Evolutionary conservation across 92 coral and sea anemone genomes (phyloP), one percentile per base, ranked within the genome.

Genomic region (Porites lobata): DNA sequence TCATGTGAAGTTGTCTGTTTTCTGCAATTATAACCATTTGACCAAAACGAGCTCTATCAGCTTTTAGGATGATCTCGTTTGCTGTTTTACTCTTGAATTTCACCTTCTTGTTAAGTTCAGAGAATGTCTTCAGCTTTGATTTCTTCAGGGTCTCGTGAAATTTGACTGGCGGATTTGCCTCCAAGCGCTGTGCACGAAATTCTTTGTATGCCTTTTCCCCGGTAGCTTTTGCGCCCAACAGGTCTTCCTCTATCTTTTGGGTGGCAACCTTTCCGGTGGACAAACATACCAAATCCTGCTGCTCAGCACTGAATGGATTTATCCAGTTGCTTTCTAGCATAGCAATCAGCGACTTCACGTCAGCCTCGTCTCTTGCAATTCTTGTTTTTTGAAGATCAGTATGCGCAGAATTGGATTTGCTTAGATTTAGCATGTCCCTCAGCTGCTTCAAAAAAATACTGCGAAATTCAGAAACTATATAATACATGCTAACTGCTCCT

Each of bases 221-320:
- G 57, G 69, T 75, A 52, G 26, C 47, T 76, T 83, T 88, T n/a
- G 94, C 73, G 8, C 26, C 78, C 26, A 91, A 56, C 69, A 87
- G 61, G 68, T 77, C 94, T 71, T 86, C 9, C 58, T 86, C 75
- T 64, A 88, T 82, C 73, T 70, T 56, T 68, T 13, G 52, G 19
- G 83, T 88, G 58, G 94, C 94, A 19, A 88, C 92, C 47, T 65
- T 80, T 15, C 94, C 94, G 20, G 87, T 76, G 24, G 79, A 76
- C 19, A 88, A 54, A 64, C 86, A 76, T 15, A 87, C 88, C 38
- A 91, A 43, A 18, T 87, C 94, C 43, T 81, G 84, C 66, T 75
- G 82, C 87, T 80, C 70, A 61, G 52, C 18, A 7, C 84, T 79
- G 81, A 89, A 89, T 19, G 92, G 92, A 56, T 89, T 86, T 62